Conservation (phyloP, 2,797 vertebrate species). For the Morelia viridis region DNA sequence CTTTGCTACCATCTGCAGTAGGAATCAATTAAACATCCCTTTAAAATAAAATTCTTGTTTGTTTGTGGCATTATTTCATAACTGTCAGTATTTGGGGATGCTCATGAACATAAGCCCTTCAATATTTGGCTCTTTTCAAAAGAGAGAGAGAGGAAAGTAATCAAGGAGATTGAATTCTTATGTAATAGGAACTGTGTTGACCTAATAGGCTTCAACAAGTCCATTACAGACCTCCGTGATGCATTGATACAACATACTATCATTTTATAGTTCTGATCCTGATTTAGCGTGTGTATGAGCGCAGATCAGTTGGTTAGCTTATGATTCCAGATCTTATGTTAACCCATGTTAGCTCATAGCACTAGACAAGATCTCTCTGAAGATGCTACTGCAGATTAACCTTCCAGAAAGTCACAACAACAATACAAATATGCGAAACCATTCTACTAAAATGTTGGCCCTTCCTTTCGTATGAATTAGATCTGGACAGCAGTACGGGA, state of each 20-base stretch:
- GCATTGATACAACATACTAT: background rate
- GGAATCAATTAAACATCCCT: background rate
- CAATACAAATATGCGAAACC: background rate
- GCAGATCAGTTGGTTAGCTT: background rate
- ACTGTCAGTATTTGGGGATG: conserved; percentile 9
- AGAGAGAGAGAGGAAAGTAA: background rate
- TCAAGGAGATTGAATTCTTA: background rate
- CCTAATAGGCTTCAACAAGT: background rate
- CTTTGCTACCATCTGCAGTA: conserved; percentile 10
- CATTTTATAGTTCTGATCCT: background rate
- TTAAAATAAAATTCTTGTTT: background rate
- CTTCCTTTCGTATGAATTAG: background rate
- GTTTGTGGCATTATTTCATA: conserved; percentile 17
- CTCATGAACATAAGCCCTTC: background rate
- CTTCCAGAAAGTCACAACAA: background rate
- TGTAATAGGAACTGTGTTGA: background rate
- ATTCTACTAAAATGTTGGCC: background rate
- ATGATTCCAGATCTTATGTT: background rate
- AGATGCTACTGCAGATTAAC: background rate
- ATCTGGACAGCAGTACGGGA: background rate
- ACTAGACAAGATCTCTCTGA: background rate
- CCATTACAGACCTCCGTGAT: background rate
- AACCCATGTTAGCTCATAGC: background rate
- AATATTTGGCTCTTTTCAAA: background rate
- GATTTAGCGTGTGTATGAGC: background rate